Evolutionary conservation across 2,888 invertebrate species (phyloP), one percentile per base, ranked within the genome.

Genomic region (Drosophila pullipes): DNA sequence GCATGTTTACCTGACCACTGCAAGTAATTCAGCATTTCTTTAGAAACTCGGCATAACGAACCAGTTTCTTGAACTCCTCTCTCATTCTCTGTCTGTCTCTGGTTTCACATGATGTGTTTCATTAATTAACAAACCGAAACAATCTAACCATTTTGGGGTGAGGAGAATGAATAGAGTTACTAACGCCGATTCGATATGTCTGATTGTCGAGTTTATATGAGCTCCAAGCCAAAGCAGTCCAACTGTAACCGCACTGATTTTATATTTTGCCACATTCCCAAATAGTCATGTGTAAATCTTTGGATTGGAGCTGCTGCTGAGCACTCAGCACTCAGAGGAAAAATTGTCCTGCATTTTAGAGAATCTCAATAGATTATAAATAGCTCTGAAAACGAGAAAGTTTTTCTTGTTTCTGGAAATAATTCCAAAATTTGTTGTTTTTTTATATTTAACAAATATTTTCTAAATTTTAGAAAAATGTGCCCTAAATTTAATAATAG

Each of bases 61-160:
- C 78, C 78, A 76, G 81, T 78, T 78, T 72, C 52, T 55, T 58
- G 37, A 30, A 30, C 39, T n/a, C 3, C 47, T 16, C 28, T 22
- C 31, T 22, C 35, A n/a, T 11, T 22, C 35, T 52, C 41, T 18
- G 7, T 54, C 31, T 11, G 35, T 28, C 53, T 37, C 28, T 55
- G 16, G 28, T 37, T 37, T 61, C 35, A 13, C 30, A 52, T 37
- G 74, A 63, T 78, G 63, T 81, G 81, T 81, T 78, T 58, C 77
- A 81, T 73, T 81, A 79, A 79, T 79, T 79, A 79, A 79, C 78
- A 79, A 69, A 76, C 61, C 76, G 31, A 81, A 76, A 35, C 54
- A 44, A 44, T 44, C 47, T 41, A 47, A 28, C 16, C 47, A 25
- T 28, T 63, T 35, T 6, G 16, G 16, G 31, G 22, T 39, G 61